Base-by-base conservation (phyloP, 2,797 vertebrate species). In the Hoplostethus mediterraneus region DNA sequence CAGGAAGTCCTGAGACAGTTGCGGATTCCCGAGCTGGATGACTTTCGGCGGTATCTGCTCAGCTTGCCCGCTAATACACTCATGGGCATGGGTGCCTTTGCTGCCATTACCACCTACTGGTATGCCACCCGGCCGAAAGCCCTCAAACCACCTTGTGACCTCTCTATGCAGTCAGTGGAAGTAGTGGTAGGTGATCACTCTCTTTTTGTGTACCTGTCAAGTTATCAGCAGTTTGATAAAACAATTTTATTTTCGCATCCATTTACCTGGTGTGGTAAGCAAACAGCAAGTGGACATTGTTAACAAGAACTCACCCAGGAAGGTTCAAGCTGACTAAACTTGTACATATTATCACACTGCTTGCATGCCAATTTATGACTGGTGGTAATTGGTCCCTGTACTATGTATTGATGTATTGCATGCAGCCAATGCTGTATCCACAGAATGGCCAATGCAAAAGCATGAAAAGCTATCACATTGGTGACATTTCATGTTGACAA, bases 41-140 rank as follows among this genome's bases (percentile, higher is more conserved):
- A 99, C 6, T 82, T 99, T 63, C 94, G 96, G 1, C 96, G 98
- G 81, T 99, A 98, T 6, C 70, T 99, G 44, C 95, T 96, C 11
- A 92, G 93, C 47, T 91, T 99, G 38, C 97, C 97, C 0, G 95
- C 96, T 36, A 98, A 98, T 30, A 96, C 97, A 0, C 92, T 99
- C 42, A 95, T 99, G 96, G 98, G 98, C 53, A 94, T 99, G 7
- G 97, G 97, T 0, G 97, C 97, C 2, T 96, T 99, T 0, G 98
- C 97, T 0, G 97, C 97, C 0, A 91, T 99, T 80, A 97, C 97
- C 0, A 97, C 97, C 16, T 99, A 98, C 92, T 99, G 98, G 98
- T 96, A 97, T 1, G 95, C 96, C 67, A 97, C 96, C 0, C 94
- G 97, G 64, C 97, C 97, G 0, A 96, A 94, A 82, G 96, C 98